A percentile compares a stretch with the other conserved stretches of the same genome.
These are phyloP conservation scores for Magallana ariakensis DNA, from an alignment of 1,140 invertebrate genomes.

Conservation along the genomic window DNA sequence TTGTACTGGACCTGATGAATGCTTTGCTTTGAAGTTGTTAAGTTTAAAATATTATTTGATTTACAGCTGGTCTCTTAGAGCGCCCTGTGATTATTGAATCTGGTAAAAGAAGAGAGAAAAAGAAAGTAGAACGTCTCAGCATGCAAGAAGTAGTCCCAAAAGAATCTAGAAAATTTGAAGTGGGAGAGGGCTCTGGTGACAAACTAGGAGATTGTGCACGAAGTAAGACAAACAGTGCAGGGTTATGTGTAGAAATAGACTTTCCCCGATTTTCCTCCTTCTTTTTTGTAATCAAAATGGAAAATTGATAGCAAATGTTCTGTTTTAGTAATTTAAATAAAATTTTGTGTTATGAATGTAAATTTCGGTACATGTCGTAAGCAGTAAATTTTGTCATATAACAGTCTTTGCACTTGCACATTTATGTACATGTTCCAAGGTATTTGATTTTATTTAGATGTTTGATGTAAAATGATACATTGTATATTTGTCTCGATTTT, in stretches of 20 bases:
- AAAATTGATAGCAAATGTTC: too few species aligned
- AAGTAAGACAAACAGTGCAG: slow-evolving; percentile 61
- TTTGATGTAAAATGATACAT: too few species aligned
- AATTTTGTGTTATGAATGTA: too few species aligned
- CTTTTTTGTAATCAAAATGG: too few species aligned
- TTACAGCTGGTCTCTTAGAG: slow-evolving; percentile 76
- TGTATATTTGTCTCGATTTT: not conserved
- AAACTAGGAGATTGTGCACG: slow-evolving; percentile 78
- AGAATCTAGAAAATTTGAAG: slow-evolving; percentile 74
- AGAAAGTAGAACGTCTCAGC: slow-evolving; percentile 78
- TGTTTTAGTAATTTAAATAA: too few species aligned
- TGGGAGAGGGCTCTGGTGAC: slow-evolving; percentile 77
- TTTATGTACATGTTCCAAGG: too few species aligned
- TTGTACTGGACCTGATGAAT: too few species aligned
- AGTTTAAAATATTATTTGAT: not conserved
- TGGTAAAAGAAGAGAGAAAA: slow-evolving; percentile 77
- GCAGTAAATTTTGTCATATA: too few species aligned
- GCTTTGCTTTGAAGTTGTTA: not conserved
- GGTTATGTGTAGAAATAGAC: too few species aligned
- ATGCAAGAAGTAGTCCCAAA: slow-evolving; percentile 65
- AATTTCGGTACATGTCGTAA: too few species aligned
- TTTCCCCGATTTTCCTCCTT: too few species aligned
- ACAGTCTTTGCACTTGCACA: too few species aligned
- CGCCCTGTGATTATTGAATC: slow-evolving; percentile 77
- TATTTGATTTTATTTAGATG: not conserved